These are phyloP conservation scores for Tetragonisca angustula DNA, from an alignment of 2,888 invertebrate species.

Conservation along the genomic window DNA sequence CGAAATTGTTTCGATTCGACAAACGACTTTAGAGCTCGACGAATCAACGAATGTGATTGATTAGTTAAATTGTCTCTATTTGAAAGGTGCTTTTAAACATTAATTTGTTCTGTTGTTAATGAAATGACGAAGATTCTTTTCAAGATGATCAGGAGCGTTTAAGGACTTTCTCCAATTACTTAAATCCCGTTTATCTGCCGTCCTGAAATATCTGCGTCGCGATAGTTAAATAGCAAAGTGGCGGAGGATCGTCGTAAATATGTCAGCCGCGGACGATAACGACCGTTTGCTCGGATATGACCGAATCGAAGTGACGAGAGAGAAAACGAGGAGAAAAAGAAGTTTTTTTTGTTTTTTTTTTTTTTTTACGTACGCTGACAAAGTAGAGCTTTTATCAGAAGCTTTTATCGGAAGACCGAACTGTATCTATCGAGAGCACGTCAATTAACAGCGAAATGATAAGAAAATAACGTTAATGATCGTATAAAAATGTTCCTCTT, in stretches of 20 bases:
- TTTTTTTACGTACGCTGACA: constrained; percentile 14
- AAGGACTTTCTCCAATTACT: constrained; percentile 50
- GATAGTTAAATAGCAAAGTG: constrained; percentile 40
- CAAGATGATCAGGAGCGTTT: constrained; percentile 8
- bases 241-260: constrained; percentile 55
- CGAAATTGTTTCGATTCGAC: neutral
- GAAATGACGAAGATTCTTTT: neutral
- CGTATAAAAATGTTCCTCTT: neutral
- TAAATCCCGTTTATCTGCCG: constrained; percentile 42
- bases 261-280: constrained; percentile 54
- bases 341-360: no score
- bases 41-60: neutral
- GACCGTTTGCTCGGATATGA: constrained; percentile 11
- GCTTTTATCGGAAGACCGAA: neutral
- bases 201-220: constrained; percentile 3
- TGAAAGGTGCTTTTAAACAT: neutral
- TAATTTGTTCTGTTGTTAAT: neutral
- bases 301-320: constrained; percentile 11
- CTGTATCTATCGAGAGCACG: constrained; percentile 17
- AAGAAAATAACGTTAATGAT: constrained; percentile 28
- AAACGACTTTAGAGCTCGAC: no score
- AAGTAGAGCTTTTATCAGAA: constrained; percentile 5
- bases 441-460: constrained; percentile 32
- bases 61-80: neutral
- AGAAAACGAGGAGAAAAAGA: constrained; percentile 10